phyloP scores from a whole-genome alignment of 2,113 vertebrate species.

The Empidonax traillii region DNA sequence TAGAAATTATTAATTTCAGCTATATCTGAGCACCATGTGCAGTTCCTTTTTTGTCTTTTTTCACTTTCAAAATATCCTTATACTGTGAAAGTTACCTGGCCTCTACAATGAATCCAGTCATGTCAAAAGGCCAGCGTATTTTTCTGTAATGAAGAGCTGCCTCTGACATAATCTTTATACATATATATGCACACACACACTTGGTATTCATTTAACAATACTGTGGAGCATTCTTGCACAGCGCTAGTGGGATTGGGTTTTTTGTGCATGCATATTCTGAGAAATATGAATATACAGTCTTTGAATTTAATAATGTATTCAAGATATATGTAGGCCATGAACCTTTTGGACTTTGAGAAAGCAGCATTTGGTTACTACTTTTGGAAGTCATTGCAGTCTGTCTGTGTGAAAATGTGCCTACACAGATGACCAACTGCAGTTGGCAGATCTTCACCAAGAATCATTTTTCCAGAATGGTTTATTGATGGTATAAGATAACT shows the following conservation, averaged over 20 bases:
- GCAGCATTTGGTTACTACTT: background rate
- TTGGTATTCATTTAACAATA: background rate
- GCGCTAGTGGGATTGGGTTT: background rate
- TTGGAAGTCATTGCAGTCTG: background rate
- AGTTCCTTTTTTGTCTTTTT: background rate
- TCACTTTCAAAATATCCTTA: background rate
- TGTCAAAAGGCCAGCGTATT: background rate
- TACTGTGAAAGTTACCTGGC: background rate
- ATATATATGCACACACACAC: no score
- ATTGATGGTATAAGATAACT: background rate
- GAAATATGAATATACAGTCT: background rate
- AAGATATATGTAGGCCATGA: background rate
- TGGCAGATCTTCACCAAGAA: background rate
- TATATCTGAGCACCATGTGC: background rate
- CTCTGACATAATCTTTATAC: background rate
- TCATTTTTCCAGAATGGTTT: background rate
- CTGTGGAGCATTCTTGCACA: background rate
- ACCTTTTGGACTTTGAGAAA: background rate
- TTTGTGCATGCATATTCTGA: background rate
- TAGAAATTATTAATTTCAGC: background rate
- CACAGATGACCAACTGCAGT: background rate
- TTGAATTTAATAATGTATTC: background rate
- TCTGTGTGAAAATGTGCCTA: background rate
- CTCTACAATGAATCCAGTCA: background rate
- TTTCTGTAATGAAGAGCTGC: background rate